Evolutionary conservation across 1,140 invertebrate species (phyloP), one percentile per base, ranked within the genome.

Genomic region (Pachypsylla venusta): DNA sequence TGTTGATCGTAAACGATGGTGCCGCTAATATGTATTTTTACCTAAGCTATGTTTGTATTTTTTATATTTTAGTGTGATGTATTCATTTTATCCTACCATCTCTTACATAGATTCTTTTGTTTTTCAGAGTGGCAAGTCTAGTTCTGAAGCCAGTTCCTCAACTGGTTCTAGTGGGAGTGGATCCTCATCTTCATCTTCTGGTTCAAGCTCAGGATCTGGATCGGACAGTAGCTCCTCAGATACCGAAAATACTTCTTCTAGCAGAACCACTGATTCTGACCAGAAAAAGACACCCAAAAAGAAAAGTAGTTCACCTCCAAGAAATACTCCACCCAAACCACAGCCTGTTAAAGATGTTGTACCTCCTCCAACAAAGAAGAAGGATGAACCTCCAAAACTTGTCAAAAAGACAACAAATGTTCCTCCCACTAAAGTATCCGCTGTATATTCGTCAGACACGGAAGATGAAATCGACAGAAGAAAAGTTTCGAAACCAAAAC

Each of bases 401-500:
- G 76, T 75, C 64, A 61, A 66, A 14, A 67, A 65, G 63, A 56
- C 66, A 35, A 71, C 68, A 66, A 58, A 42, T 27, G 58, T 56
- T 13, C 25, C 58, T 22, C 59, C 63, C 53, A 27, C 58, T 42
- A 67, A 64, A 60, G 58, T 56, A 48, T 54, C 63, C 19, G 54
- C 61, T 14, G 57, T 67, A 27, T 69, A 64, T 54, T 66, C 67
- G 22, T 67, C 68, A 12, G 68, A 70, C 59, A 66, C 66, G 25
- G 68, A 70, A 54, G 68, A 67, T 53, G 62, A 64, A 25, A 67
- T 66, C 61, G 65, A 68, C 0, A 73, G 62, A 71, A 77, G 69
- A 67, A 67, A 71, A 14, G 71, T 75, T 0, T 67, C 74, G 1
- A 79, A 77, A 66, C 76, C 77, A 20, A 81, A 79, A 68, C 72